Conservation (phyloP, 2,888 invertebrate genomes). For the Melipona bicolor region DNA sequence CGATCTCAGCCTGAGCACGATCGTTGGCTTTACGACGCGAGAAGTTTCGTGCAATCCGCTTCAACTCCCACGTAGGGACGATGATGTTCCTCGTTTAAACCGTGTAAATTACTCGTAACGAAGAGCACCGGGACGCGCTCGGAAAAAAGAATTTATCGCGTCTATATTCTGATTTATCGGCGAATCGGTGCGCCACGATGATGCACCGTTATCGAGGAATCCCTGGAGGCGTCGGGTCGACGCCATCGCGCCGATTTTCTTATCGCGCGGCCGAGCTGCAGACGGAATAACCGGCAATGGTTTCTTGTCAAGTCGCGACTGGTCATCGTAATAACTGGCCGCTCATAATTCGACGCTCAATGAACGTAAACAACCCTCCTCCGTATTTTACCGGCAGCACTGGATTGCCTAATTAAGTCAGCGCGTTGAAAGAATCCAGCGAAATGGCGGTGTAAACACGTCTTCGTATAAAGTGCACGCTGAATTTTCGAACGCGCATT, state of each 20-base stretch:
- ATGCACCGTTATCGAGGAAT: slow-evolving; percentile 59
- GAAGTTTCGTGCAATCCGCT: slow-evolving; percentile 37
- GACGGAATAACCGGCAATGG: slow-evolving; percentile 26
- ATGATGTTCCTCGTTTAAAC: slow-evolving; percentile 49
- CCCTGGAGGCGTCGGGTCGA: slow-evolving; percentile 32
- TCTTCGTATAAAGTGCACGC: background rate
- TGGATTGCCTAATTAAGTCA: slow-evolving; percentile 30
- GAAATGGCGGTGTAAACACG: background rate
- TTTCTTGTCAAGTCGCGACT: slow-evolving; percentile 24
- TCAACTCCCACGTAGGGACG: slow-evolving; percentile 45
- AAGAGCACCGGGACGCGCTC: slow-evolving; percentile 45
- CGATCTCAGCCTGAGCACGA: slow-evolving; percentile 24
- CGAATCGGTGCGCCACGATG: slow-evolving; percentile 61
- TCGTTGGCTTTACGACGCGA: slow-evolving; percentile 35
- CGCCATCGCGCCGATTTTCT: slow-evolving; percentile 36
- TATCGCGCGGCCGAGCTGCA: slow-evolving; percentile 14
- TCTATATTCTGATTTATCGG: slow-evolving; percentile 63
- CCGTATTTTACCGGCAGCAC: slow-evolving; percentile 16
- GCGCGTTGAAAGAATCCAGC: slow-evolving; percentile 9
- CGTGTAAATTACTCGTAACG: slow-evolving; percentile 63
- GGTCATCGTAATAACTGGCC: background rate
- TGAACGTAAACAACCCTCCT: slow-evolving; percentile 13
- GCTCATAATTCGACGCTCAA: slow-evolving; percentile 24
- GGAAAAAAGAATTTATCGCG: slow-evolving; percentile 62
- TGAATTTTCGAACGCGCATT: background rate